Conservation (phyloP, 2,888 invertebrate species). For the Stramonita haemastoma region DNA sequence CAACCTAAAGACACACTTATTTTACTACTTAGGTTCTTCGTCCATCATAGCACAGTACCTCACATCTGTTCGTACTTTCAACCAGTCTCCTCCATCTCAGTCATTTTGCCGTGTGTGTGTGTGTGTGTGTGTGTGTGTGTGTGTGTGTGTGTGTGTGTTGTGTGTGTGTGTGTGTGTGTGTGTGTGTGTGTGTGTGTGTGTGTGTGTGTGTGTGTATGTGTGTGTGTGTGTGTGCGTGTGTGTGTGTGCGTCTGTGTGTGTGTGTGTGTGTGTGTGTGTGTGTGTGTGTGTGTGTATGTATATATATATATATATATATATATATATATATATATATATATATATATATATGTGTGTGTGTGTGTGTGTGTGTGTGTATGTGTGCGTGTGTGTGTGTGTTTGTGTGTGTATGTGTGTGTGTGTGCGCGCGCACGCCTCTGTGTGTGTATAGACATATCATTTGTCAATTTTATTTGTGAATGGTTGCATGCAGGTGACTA, state of each 20-base stretch:
- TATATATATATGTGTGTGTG: no score
- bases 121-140: conserved; percentile 14
- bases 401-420: no score
- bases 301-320: background rate
- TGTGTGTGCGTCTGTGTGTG: background rate
- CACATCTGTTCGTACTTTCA: no score
- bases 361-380: no score
- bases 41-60: no score
- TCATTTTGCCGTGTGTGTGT: background rate
- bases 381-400: no score
- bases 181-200: background rate
- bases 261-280: conserved; percentile 24
- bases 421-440: background rate
- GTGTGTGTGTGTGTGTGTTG: no score
- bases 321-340: background rate
- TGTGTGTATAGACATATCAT: background rate
- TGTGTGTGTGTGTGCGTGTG: conserved; percentile 9
- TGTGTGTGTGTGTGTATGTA: conserved; percentile 11
- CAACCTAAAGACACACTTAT: no score
- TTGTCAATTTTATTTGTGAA: no score
- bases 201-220: background rate
- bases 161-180: conserved; percentile 25
- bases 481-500: no score
- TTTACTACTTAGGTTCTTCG: no score
- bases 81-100: no score